Conservation (phyloP, 1,140 invertebrate genomes). For the Harlomillsia oculata region DNA sequence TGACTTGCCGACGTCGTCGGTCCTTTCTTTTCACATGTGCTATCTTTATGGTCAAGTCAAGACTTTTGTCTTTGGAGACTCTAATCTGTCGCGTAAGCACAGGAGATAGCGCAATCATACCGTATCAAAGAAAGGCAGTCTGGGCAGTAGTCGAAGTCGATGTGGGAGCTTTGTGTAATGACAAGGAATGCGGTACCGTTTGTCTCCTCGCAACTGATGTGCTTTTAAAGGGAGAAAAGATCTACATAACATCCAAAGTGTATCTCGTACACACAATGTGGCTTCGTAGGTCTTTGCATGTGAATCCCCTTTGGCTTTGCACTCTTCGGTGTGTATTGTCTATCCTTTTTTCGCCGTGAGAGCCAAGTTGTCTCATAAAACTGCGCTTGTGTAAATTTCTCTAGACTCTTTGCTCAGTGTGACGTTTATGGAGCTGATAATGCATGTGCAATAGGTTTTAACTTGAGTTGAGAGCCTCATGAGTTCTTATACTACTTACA, state of each 20-base stretch:
- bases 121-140: too few relatives aligned
- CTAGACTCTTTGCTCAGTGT: slow-evolving; percentile 1
- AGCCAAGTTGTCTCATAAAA: slow-evolving; percentile 15
- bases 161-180: background rate
- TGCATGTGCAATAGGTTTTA: slow-evolving; percentile 15
- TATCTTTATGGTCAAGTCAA: too few relatives aligned
- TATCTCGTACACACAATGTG: background rate
- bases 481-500: too few relatives aligned
- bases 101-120: background rate
- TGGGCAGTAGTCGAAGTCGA: background rate
- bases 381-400: slow-evolving; percentile 9
- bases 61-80: background rate
- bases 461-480: too few relatives aligned
- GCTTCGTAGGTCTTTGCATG: background rate
- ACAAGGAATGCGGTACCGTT: slow-evolving; percentile 14
- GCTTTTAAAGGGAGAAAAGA: background rate
- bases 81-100: background rate
- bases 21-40: too few relatives aligned
- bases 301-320: background rate
- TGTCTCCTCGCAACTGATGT: slow-evolving; percentile 7
- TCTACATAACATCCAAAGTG: background rate
- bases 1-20: too few relatives aligned
- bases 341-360: background rate
- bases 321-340: background rate
- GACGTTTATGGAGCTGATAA: slow-evolving; percentile 10